Conservation (phyloP, 2,888 invertebrate species). For the Drosophila tripunctata region DNA sequence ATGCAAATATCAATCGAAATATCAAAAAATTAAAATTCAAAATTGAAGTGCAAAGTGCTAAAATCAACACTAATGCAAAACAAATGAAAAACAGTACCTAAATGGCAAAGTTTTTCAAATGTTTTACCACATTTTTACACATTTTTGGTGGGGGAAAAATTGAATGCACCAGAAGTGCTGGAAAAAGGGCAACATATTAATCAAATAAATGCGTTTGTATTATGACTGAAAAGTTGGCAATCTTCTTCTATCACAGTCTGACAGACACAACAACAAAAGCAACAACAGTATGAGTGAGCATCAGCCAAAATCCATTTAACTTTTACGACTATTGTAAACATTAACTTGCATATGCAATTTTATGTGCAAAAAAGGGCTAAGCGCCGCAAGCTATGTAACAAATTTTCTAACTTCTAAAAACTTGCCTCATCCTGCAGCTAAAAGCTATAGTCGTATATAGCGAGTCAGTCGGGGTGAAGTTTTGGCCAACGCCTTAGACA, state of each 20-base stretch:
- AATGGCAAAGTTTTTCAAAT: slow-evolving; percentile 43
- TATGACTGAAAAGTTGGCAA: slow-evolving; percentile 42
- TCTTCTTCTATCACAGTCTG: slow-evolving; percentile 13
- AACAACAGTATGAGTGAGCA: slow-evolving; percentile 10
- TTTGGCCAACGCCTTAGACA: slow-evolving; percentile 52
- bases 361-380: slow-evolving; percentile 60
- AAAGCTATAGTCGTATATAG: slow-evolving; percentile 7
- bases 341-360: slow-evolving; percentile 79
- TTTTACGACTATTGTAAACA: slow-evolving; percentile 79
- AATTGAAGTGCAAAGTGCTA: slow-evolving; percentile 33
- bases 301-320: slow-evolving; percentile 73
- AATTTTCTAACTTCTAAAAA: slow-evolving; percentile 56
- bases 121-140: slow-evolving; percentile 39
- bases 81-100: slow-evolving; percentile 25
- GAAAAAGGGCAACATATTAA: slow-evolving; percentile 49
- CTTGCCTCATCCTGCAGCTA: slow-evolving; percentile 17
- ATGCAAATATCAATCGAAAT: slow-evolving; percentile 22
- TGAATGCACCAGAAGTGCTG: not conserved
- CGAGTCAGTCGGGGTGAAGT: slow-evolving; percentile 8
- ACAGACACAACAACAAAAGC: slow-evolving; percentile 21
- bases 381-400: slow-evolving; percentile 56
- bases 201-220: slow-evolving; percentile 67
- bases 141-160: slow-evolving; percentile 4
- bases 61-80: slow-evolving; percentile 35
- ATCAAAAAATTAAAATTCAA: slow-evolving; percentile 16